Evolutionary conservation across 1,140 invertebrate species (phyloP).

Genomic region (Drosophila repleta): DNA sequence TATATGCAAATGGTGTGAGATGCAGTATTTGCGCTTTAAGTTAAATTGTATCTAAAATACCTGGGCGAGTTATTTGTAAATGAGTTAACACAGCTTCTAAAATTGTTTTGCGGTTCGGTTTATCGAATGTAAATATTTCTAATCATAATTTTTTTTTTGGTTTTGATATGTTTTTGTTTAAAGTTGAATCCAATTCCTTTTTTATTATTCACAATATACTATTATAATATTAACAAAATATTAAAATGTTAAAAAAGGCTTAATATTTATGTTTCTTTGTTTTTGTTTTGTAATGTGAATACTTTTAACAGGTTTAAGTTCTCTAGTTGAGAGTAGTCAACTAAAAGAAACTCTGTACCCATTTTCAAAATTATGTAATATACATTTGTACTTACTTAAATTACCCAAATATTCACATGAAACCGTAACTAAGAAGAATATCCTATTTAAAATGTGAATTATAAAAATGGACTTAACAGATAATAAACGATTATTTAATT

Average conservation of each 20-base stretch:
- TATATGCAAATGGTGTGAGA: slow-evolving; percentile 44
- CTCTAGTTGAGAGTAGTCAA: background rate
- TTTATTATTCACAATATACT: background rate
- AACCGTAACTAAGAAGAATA: background rate
- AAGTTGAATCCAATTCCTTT: slow-evolving; percentile 68
- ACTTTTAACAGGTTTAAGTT: background rate
- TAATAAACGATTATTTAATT: too few species aligned
- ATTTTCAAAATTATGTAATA: background rate
- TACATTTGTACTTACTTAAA: slow-evolving; percentile 2
- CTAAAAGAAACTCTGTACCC: background rate
- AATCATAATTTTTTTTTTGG: slow-evolving; percentile 47
- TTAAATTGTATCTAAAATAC: slow-evolving; percentile 80
- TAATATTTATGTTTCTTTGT: background rate
- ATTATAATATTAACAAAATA: background rate
- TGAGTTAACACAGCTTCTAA: slow-evolving; percentile 60
- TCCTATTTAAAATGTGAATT: too few species aligned
- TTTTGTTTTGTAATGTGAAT: background rate
- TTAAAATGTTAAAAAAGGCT: background rate
- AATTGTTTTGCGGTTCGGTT: slow-evolving; percentile 23
- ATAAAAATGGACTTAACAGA: too few species aligned
- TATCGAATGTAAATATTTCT: background rate
- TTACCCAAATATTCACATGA: too few species aligned
- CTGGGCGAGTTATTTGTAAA: slow-evolving; percentile 56
- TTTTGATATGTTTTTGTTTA: slow-evolving; percentile 77
- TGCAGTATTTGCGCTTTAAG: slow-evolving; percentile 42